phyloP scores from a whole-genome alignment of 1,140 invertebrate species.

The Thaumatotibia leucotreta region DNA sequence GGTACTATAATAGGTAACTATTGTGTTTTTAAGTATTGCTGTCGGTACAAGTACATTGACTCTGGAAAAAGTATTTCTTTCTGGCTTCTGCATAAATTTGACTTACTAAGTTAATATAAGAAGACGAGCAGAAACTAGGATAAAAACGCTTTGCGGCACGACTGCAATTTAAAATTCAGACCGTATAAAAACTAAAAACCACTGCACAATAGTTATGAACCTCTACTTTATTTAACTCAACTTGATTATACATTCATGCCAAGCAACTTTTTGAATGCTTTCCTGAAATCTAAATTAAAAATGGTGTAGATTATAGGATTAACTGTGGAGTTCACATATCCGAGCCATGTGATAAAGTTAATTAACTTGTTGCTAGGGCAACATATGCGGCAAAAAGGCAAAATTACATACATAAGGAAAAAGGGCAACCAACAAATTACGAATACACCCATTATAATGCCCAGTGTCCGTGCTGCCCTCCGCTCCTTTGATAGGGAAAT shows the following conservation, averaged over 20 bases:
- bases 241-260: conserved; percentile 15
- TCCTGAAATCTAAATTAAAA: conserved; percentile 95
- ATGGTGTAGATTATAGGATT: conserved; percentile 98
- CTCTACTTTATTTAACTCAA: neutral
- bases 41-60: neutral
- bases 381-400: conserved; percentile 86
- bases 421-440: conserved; percentile 97
- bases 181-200: neutral
- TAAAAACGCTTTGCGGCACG: neutral
- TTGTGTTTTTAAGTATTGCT: no score
- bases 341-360: conserved; percentile 96
- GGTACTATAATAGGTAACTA: no score
- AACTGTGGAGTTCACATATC: conserved; percentile 95
- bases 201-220: neutral
- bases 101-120: neutral
- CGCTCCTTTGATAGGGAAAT: conserved; percentile 93
- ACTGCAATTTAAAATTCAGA: neutral
- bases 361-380: conserved; percentile 84
- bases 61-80: neutral
- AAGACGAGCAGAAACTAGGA: neutral
- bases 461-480: conserved; percentile 91
- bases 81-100: neutral
- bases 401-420: conserved; percentile 93
- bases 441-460: conserved; percentile 94
- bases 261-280: conserved; percentile 87